Conservation (phyloP, 2,888 invertebrate species). For the Microplitis manilae region DNA sequence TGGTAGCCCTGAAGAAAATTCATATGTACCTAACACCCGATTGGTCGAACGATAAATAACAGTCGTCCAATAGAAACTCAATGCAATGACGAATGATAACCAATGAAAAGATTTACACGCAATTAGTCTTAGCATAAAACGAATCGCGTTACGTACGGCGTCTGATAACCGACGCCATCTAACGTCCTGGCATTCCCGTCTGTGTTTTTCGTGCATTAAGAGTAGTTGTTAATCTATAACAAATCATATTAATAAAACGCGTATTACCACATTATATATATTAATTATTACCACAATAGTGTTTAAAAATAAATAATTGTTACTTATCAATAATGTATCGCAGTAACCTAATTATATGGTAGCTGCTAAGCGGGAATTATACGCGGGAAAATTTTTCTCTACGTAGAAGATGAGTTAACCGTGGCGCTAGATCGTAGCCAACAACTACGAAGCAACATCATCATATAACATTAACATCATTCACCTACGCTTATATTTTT, state of each 20-base stretch:
- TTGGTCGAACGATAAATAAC: conserved; percentile 19
- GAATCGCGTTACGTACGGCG: conserved; percentile 55
- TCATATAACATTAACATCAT: conserved; percentile 11
- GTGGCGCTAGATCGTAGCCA: conserved; percentile 60
- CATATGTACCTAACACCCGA: neutral
- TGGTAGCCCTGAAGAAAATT: neutral
- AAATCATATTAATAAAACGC: conserved; percentile 52
- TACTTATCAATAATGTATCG: conserved; percentile 41
- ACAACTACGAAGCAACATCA: conserved; percentile 53
- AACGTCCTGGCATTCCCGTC: conserved; percentile 69
- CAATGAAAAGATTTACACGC: conserved; percentile 37
- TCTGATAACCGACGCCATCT: conserved; percentile 70
- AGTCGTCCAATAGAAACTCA: neutral
- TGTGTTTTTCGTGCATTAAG: conserved; percentile 57
- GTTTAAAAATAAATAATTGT: conserved; percentile 31
- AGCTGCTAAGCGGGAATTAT: conserved; percentile 35
- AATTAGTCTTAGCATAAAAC: conserved; percentile 28
- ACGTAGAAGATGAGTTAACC: conserved; percentile 65
- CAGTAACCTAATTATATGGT: conserved; percentile 45
- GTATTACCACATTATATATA: conserved; percentile 44
- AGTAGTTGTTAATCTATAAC: conserved; percentile 56
- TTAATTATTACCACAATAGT: conserved; percentile 32
- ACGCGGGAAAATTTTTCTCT: conserved; percentile 53
- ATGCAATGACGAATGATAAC: conserved; percentile 5
- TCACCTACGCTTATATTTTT: neutral